A percentile compares a stretch with the other conserved stretches of the same genome.
These are phyloP conservation scores for Cheilosia variabilis DNA, from an alignment of 2,888 invertebrate genomes.

Conservation along the genomic window DNA sequence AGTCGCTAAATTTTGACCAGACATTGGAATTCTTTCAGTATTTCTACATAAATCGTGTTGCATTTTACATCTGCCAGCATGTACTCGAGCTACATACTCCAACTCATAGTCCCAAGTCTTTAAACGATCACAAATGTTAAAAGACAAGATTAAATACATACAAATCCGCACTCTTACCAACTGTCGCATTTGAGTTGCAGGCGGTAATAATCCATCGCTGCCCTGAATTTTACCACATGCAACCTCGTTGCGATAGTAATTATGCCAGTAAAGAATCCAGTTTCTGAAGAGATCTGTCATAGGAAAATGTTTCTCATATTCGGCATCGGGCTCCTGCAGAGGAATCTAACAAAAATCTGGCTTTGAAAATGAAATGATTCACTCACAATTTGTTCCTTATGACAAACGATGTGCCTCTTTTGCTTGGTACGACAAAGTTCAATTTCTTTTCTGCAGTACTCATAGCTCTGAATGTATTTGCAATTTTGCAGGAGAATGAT, in stretches of 20 bases:
- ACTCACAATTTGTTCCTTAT: conserved; percentile 58
- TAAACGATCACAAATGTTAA: neutral
- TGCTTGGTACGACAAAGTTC: conserved; percentile 18
- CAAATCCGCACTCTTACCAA: conserved; percentile 21
- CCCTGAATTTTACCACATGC: conserved; percentile 52
- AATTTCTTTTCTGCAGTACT: conserved; percentile 42
- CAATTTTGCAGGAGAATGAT: neutral
- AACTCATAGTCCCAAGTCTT: conserved; percentile 65
- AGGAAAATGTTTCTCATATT: conserved; percentile 36
- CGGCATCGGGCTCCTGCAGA: conserved; percentile 21
- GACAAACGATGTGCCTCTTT: conserved; percentile 44
- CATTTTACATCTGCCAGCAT: conserved; percentile 46
- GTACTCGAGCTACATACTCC: conserved; percentile 50
- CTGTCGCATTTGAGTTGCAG: conserved; percentile 46
- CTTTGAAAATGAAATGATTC: neutral
- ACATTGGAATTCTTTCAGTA: conserved; percentile 31
- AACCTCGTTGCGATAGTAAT: conserved; percentile 51
- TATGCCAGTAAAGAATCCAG: conserved; percentile 56
- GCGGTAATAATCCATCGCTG: neutral
- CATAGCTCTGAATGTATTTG: conserved; percentile 6
- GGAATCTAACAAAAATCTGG: neutral
- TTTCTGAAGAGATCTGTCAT: conserved; percentile 46
- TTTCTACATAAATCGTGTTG: conserved; percentile 56
- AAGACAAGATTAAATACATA: neutral
- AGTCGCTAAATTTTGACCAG: conserved; percentile 56